Evolutionary conservation across 2,888 invertebrate genomes (phyloP), one percentile per base, ranked within the genome.

Genomic region (Hydrotaea cyrtoneurina): DNA sequence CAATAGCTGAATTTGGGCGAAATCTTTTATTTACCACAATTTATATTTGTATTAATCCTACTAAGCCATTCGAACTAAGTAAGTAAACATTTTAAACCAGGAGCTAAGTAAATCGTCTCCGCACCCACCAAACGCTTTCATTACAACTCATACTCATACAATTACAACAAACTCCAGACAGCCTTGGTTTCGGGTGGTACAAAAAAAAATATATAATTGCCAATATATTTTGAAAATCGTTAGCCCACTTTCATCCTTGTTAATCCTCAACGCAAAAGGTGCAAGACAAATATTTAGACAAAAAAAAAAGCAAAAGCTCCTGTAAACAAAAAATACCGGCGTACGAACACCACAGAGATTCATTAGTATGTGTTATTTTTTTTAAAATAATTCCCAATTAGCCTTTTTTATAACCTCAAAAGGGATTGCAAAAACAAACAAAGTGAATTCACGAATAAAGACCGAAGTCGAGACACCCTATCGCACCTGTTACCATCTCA

Each of bases 371-470:
- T 59, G 26, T 59, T 59, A 75, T 75, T 57, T 31, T 43, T 7
- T 5, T n/a, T n/a, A n/a, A 57, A 69, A 57, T 66, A 69, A 77
- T 69, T 57, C 23, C 69, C 69, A 77, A 77, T 77, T 77, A 77
- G 77, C 77, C 57, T 26, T 77, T 69, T 53, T 39, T 4, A 26
- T 43, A 77, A 21, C 36, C 23, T n/a, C 23, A 69, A 57, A 57
- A 77, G 57, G 57, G 57, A 78, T 78, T 46, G 5, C 59, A 13
- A 46, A 50, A 26, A 46, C 10, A 43, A 46, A 62, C 39, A 31
- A 46, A 21, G 31, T 31, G 31, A 59, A 59, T 2, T 17, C 39
- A 36, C 1, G 17, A 1, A 43, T 19, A 69, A 43, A 13, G 31
- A 39, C 21, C 11, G n/a, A 15, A 69, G 4, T 39, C 11, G 4